Evolutionary conservation across 23 tunicate species (phyloP).

Genomic region (Halocynthia roretzi): DNA sequence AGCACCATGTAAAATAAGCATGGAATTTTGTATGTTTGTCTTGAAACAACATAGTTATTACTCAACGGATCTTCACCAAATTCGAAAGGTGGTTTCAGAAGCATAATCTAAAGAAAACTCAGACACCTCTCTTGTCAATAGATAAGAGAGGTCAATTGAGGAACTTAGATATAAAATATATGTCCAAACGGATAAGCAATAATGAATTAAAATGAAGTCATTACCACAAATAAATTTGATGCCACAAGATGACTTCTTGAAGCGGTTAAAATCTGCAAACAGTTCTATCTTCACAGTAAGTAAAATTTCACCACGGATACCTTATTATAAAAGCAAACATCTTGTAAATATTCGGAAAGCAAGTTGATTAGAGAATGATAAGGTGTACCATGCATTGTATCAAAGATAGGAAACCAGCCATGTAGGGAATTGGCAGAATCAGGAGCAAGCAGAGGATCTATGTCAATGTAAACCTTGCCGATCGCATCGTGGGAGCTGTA

Average conservation of each 20-base stretch:
- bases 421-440: constrained; percentile 53
- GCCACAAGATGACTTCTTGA: constrained; percentile 81
- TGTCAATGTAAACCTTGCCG: constrained; percentile 77
- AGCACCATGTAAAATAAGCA: too few relatives aligned
- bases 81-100: too few relatives aligned
- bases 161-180: neutral
- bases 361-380: neutral
- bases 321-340: constrained; percentile 10
- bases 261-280: constrained; percentile 72
- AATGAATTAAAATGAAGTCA: neutral
- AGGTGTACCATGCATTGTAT: constrained; percentile 83
- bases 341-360: neutral
- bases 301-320: constrained; percentile 73
- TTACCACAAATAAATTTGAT: constrained; percentile 79
- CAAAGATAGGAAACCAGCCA: constrained; percentile 96
- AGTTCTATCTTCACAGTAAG: constrained; percentile 57
- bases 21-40: too few relatives aligned
- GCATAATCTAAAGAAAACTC: too few relatives aligned
- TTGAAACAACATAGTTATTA: too few relatives aligned
- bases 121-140: too few relatives aligned
- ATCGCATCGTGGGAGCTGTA: constrained; percentile 93
- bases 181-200: too few relatives aligned
- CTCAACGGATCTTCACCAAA: too few relatives aligned
- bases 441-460: constrained; percentile 77
- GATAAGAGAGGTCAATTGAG: too few relatives aligned